phyloP scores from a whole-genome alignment of 2,888 invertebrate species.

The Drosophila nr. perissopoda region DNA sequence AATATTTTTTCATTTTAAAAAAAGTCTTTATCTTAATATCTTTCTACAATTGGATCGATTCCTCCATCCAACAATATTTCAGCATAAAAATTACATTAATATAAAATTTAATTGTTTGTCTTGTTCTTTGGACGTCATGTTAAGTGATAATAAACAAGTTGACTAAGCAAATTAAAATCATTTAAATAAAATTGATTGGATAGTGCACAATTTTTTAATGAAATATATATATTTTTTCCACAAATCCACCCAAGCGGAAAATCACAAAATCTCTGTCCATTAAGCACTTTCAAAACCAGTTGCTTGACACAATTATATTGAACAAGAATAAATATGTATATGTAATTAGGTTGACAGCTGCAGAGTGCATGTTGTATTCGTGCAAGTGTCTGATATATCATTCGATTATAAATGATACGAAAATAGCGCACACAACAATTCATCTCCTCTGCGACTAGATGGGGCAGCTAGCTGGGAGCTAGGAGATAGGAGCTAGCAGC shows the following conservation, averaged over 20 bases:
- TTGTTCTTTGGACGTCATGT: background rate
- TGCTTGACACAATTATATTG: conserved; percentile 1
- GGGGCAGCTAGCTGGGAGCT: background rate
- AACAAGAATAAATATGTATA: conserved; percentile 1
- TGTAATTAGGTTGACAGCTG: conserved; percentile 35
- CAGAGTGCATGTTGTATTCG: conserved; percentile 23
- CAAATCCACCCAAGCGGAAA: background rate
- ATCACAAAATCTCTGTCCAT: background rate
- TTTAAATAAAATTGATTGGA: background rate
- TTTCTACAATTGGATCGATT: too few relatives aligned
- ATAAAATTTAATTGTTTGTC: background rate
- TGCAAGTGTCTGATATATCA: conserved; percentile 37
- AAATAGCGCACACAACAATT: conserved; percentile 43
- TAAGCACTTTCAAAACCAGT: background rate
- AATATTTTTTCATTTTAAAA: background rate
- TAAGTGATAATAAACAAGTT: background rate
- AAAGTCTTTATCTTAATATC: background rate
- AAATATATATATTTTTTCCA: background rate
- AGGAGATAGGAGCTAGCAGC: background rate
- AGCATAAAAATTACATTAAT: background rate
- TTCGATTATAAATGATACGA: conserved; percentile 41
- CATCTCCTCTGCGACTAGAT: conserved; percentile 28
- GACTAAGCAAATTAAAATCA: background rate
- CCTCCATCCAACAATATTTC: too few relatives aligned
- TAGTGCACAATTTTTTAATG: background rate